phyloP scores from a whole-genome alignment of 2,113 vertebrate species.

The Lycocorax pyrrhopterus region DNA sequence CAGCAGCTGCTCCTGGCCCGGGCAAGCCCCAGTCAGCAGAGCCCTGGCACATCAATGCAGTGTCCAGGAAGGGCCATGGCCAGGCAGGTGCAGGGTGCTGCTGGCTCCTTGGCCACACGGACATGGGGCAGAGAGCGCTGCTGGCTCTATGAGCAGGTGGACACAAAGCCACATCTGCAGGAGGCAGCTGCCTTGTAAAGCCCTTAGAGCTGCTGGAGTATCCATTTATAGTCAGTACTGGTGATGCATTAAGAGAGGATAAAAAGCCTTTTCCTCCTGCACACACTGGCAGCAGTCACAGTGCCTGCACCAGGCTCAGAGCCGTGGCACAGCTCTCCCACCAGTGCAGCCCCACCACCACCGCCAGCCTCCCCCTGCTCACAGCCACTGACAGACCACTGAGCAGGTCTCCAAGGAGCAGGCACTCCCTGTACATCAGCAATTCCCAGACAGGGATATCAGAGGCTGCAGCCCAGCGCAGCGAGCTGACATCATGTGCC shows the following conservation, averaged over 20 bases:
- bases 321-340: not conserved
- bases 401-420: not conserved
- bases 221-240: not conserved
- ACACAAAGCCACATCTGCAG: not conserved
- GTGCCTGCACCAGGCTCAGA: not conserved
- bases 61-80: not conserved
- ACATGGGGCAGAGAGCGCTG: accelerated
- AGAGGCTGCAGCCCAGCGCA: not conserved
- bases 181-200: not conserved
- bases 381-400: accelerated
- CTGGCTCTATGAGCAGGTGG: accelerated
- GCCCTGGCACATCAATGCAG: accelerated
- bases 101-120: not conserved
- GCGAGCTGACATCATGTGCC: not conserved
- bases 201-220: not conserved
- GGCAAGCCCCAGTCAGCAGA: not conserved
- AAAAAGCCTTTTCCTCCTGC: not conserved
- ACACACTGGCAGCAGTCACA: not conserved
- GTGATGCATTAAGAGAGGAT: not conserved
- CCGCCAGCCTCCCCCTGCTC: not conserved
- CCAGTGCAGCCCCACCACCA: not conserved
- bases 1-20: accelerated
- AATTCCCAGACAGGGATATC: not conserved
- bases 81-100: accelerated
- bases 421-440: not conserved